Base-by-base conservation (phyloP, 2,797 vertebrate genomes). In the Philypnodon macrostomus region DNA sequence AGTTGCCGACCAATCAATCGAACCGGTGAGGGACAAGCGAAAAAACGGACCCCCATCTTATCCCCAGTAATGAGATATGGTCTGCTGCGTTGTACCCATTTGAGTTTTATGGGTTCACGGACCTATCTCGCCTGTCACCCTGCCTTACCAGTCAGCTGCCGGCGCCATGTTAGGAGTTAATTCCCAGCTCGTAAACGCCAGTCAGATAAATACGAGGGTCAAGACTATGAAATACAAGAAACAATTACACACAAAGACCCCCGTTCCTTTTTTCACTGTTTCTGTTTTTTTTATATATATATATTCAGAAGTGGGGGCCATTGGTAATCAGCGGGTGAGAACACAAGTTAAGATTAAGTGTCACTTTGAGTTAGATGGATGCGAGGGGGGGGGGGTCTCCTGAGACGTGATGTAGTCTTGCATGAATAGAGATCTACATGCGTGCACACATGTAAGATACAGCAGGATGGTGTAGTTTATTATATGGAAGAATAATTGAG, bases 1-100 rank as follows among this genome's bases (percentile, higher is more conserved):
- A 84, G 77, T 75, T 73, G 65, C 67, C 71, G 75, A 77, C 79
- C 76, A 87, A 90, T 91, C 88, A 81, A 88, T 90, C 23, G 66
- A 66, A 73, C 58, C 64, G 27, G 65, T 68, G 79, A 76, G 74
- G 76, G 75, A 83, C 73, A 71, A 73, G 77, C 56, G 71, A 67
- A 74, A 66, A 63, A 40, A 40, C n/a, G 73, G 62, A 58, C 53
- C 68, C 63, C 67, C 75, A 78, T 85, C 82, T 83, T 73, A 70
- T 85, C 6, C 32, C 51, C 37, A 26, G 70, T 87, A 88, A 90
- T 86, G 78, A 88, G 85, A 85, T 75, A 75, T 68, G 78, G 75
- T 83, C 79, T 44, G 47, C 44, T 35, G 73, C 72, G 58, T 70
- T 58, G 62, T 64, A 58, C 62, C 67, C 53, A 66, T 63, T n/a